Evolutionary conservation across 1,140 invertebrate species (phyloP).

Genomic region (Drosophila takahashii): DNA sequence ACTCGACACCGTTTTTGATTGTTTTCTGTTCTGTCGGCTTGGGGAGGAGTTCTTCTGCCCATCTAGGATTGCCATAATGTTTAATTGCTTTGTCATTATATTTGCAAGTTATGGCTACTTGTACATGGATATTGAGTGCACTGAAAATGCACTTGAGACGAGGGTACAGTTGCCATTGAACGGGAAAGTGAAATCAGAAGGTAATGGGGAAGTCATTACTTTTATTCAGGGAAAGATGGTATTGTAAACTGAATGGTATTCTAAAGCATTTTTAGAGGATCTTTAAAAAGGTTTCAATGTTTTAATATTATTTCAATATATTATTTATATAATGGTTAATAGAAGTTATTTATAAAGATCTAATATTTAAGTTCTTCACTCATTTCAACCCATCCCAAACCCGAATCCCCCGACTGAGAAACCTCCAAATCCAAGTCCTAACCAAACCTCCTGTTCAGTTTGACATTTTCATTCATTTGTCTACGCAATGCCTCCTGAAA

Average conservation of each 20-base stretch:
- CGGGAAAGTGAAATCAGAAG: background rate
- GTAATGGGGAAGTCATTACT: background rate
- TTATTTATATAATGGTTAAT: no score
- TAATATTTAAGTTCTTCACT: background rate
- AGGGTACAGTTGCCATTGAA: slow-evolving; percentile 38
- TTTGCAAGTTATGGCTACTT: slow-evolving; percentile 78
- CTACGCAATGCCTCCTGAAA: slow-evolving; percentile 64
- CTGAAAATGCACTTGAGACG: slow-evolving; percentile 42
- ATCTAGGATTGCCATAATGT: slow-evolving; percentile 71
- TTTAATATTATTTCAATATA: no score
- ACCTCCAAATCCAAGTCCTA: slow-evolving; percentile 32
- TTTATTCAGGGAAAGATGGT: background rate
- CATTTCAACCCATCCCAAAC: slow-evolving; percentile 2
- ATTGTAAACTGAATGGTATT: no score
- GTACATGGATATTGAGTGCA: slow-evolving; percentile 31
- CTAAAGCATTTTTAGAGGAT: no score
- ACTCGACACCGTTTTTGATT: slow-evolving; percentile 83
- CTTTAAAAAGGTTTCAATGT: no score
- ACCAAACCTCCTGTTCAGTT: slow-evolving; percentile 46
- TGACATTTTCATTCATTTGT: slow-evolving; percentile 83
- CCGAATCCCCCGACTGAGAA: slow-evolving; percentile 4
- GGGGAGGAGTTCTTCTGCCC: background rate
- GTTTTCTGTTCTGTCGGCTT: slow-evolving; percentile 55
- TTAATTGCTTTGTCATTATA: slow-evolving; percentile 83
- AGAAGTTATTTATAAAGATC: no score